Conservation (phyloP, 1,140 invertebrate species). For the Drosophila persimilis region DNA sequence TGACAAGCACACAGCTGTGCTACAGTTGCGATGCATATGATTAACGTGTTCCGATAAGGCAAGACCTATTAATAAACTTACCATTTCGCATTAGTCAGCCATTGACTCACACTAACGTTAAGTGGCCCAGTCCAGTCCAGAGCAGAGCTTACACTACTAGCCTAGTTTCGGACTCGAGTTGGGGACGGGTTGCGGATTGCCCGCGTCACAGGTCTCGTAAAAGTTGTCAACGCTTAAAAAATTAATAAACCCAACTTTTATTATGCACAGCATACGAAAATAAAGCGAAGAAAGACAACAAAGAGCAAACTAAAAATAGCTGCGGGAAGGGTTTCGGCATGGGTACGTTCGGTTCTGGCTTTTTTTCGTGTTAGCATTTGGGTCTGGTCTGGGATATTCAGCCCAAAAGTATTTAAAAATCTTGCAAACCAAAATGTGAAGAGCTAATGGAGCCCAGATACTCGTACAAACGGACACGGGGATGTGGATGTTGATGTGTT, state of each 20-base stretch:
- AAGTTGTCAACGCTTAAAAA: conserved; percentile 74
- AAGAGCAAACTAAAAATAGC: conserved; percentile 63
- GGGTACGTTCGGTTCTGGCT: conserved; percentile 1
- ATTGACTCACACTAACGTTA: conserved; percentile 16
- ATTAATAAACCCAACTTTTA: conserved; percentile 77
- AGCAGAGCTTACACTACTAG: conserved; percentile 57
- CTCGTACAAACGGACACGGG: conserved; percentile 3
- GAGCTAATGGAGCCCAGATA: conserved; percentile 68
- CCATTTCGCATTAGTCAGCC: conserved; percentile 18
- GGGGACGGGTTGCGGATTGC: conserved; percentile 21
- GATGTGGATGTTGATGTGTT: too few relatives aligned
- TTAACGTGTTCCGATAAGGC: conserved; percentile 6
- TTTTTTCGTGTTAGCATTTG: conserved; percentile 19
- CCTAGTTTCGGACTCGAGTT: conserved; percentile 54
- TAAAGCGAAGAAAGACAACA: conserved; percentile 10
- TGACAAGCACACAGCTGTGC: conserved; percentile 28
- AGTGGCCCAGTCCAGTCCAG: too few relatives aligned
- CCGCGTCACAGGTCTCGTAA: conserved; percentile 63
- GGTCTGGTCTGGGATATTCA: conserved; percentile 17
- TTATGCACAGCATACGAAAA: conserved; percentile 25
- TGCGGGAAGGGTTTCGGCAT: conserved; percentile 43
- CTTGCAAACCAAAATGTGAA: conserved; percentile 59
- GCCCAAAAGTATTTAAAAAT: conserved; percentile 78
- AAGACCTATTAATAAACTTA: conserved; percentile 1
- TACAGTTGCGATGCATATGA: conserved; percentile 2